phyloP scores from a whole-genome alignment of 2,797 vertebrate genomes.

The Xiphorhynchus erythropygius region DNA sequence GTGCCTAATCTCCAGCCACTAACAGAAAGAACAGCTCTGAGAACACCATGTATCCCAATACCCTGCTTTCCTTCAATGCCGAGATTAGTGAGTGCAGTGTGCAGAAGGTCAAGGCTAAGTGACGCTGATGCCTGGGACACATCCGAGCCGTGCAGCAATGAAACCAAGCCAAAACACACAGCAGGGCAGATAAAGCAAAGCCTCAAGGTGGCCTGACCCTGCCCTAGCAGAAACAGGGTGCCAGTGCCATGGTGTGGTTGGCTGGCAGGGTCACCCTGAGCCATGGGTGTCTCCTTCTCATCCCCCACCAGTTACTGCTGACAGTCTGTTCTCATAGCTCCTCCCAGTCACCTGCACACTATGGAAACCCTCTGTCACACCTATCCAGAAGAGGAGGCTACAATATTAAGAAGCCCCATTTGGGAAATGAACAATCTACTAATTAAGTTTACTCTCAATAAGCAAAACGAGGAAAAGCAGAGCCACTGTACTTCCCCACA shows the following conservation, averaged over 20 bases:
- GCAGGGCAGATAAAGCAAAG: neutral
- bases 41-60: neutral
- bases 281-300: accelerated
- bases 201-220: constrained; percentile 10
- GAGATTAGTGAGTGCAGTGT: neutral
- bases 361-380: neutral
- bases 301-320: accelerated
- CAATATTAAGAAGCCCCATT: neutral
- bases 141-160: neutral
- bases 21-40: neutral
- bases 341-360: accelerated
- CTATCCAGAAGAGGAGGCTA: neutral
- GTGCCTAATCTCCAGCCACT: neutral
- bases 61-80: neutral
- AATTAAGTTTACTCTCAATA: constrained; percentile 9
- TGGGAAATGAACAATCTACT: neutral
- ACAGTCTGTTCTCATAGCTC: neutral
- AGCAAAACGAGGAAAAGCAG: constrained; percentile 6
- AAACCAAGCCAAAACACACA: constrained; percentile 34
- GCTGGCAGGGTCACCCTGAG: neutral
- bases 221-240: neutral
- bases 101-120: constrained; percentile 34
- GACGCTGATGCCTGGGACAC: constrained; percentile 19
- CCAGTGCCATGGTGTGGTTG: accelerated
- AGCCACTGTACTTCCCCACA: neutral